Base-by-base conservation (phyloP, 2,113 vertebrate species). In the Oreochromis tanganicae region DNA sequence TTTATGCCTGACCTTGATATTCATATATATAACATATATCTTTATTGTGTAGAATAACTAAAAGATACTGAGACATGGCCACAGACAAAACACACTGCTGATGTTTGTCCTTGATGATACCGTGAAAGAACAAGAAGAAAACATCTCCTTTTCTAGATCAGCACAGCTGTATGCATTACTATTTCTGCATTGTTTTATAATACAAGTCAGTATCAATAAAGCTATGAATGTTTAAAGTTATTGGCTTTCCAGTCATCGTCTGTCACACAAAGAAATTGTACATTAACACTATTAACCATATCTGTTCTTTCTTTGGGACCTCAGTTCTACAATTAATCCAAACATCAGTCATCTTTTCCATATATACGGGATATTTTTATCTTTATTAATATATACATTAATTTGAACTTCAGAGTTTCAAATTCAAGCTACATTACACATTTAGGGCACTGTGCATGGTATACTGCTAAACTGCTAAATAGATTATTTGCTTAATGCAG, bases 1-100 rank as follows among this genome's bases (percentile, higher is more conserved):
- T 83, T 56, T 54, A 59, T 41, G 36, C 85, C 80, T 12, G 61
- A 93, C 87, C 87, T 91, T 86, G 82, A 92, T 83, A 82, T 88
- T 1, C 52, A 88, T 87, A 68, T 24, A 0, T 41, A 68, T 63
- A 66, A 66, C 75, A 41, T 73, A 24, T 68, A 38, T 54, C 29
- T 89, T 66, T 71, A 36, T 81, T 82, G 43, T 54, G 46, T 19
- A n/a, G 61, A 21, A 34, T 38, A 81, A 89, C 81, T 54, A 82
- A 75, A 13, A 81, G n/a, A 87, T 48, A 10, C 5, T 80, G 7
- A 78, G 71, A 75, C 71, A 75, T 0, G 10, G 46, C 17, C 71
- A 61, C 9, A 79, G 73, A 85, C 19, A 56, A 68, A 24, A 14
- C 4, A 29, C 29, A 52, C 16, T 0, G 24, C 24, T 56, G 43